phyloP scores from a whole-genome alignment of 53 echinoderm and acorn worm species.

The Zoroaster sp. region DNA sequence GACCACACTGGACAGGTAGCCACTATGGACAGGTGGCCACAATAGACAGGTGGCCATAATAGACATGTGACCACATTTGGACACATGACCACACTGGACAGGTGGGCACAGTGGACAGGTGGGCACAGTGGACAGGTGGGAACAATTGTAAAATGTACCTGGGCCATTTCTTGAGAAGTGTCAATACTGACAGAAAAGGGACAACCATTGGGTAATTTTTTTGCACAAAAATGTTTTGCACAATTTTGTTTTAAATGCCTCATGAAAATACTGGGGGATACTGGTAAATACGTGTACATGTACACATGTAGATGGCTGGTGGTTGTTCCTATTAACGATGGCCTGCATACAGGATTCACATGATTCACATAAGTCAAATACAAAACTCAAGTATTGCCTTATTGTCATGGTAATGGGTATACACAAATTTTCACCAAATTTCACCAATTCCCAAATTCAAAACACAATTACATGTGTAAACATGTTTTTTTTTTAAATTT shows the following conservation, averaged over 20 bases:
- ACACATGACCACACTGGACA: background rate
- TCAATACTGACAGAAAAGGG: background rate
- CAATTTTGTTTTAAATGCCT: background rate
- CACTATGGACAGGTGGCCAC: background rate
- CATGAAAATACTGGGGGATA: background rate
- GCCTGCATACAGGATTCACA: background rate
- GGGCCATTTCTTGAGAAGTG: background rate
- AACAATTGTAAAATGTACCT: background rate
- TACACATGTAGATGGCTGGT: background rate
- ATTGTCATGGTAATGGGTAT: too few relatives aligned
- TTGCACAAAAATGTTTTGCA: background rate
- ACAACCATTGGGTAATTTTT: background rate
- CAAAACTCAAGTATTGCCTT: too few relatives aligned
- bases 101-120: background rate
- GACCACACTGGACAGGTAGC: background rate
- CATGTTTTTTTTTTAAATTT: background rate
- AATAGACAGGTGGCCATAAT: background rate
- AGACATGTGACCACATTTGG: background rate
- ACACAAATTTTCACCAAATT: too few relatives aligned
- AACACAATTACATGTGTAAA: background rate
- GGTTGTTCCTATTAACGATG: background rate
- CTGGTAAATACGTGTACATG: background rate
- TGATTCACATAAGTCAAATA: too few relatives aligned
- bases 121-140: background rate
- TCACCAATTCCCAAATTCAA: background rate